These are phyloP conservation scores for Schlechtendalia chinensis DNA, from an alignment of 1,140 invertebrate species.

Conservation along the genomic window DNA sequence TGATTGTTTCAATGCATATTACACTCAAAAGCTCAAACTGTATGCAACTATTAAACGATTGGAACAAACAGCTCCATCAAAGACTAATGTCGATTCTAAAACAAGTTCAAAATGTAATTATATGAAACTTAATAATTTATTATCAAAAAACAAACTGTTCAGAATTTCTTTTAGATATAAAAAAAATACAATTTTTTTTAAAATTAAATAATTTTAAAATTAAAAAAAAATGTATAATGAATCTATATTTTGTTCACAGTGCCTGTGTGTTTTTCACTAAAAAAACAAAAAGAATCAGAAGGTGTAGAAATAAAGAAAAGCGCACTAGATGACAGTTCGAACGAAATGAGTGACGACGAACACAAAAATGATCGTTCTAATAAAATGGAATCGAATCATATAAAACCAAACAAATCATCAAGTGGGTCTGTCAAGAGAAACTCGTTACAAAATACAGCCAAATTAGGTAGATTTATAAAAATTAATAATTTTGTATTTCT, in stretches of 20 bases:
- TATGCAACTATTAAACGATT: slow-evolving; percentile 43
- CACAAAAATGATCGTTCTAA: slow-evolving; percentile 24
- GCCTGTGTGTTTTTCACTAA: slow-evolving; percentile 78
- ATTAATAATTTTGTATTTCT: neutral
- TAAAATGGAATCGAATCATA: slow-evolving; percentile 33
- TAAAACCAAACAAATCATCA: slow-evolving; percentile 20
- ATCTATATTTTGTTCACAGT: slow-evolving; percentile 55
- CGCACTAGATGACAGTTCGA: slow-evolving; percentile 65
- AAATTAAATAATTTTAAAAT: too few species aligned
- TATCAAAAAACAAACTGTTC: too few species aligned
- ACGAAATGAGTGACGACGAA: slow-evolving; percentile 57
- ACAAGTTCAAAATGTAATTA: slow-evolving; percentile 44
- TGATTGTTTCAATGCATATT: slow-evolving; percentile 44
- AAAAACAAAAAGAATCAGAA: slow-evolving; percentile 73
- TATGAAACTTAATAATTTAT: neutral
- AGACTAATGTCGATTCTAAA: slow-evolving; percentile 28
- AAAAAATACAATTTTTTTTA: too few species aligned
- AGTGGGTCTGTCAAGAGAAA: neutral
- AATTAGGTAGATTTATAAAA: neutral
- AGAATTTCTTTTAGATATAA: too few species aligned
- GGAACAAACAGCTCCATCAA: slow-evolving; percentile 42
- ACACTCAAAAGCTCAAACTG: slow-evolving; percentile 36
- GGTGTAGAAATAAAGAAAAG: slow-evolving; percentile 56
- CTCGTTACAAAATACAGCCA: slow-evolving; percentile 18
- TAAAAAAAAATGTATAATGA: too few species aligned